phyloP scores from a whole-genome alignment of 1,140 invertebrate species.

The Cotesia glomerata region DNA sequence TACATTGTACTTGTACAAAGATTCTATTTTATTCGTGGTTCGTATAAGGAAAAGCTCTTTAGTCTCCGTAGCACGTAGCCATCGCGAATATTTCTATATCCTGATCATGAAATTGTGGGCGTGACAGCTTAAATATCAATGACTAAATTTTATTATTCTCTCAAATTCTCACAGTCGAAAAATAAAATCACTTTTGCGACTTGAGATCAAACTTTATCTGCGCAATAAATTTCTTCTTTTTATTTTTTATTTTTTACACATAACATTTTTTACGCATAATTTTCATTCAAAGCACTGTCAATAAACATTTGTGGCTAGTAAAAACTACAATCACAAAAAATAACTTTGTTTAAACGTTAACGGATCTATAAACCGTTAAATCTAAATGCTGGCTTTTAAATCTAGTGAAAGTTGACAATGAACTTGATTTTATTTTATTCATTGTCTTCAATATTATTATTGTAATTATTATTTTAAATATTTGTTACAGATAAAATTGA shows the following conservation, averaged over 20 bases:
- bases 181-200: neutral
- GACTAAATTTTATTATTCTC: neutral
- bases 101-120: constrained; percentile 20
- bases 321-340: neutral
- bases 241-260: too few relatives aligned
- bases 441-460: constrained; percentile 20
- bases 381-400: constrained; percentile 34
- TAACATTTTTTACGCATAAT: neutral
- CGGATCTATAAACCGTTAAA: constrained; percentile 42
- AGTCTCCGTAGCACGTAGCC: neutral
- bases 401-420: constrained; percentile 61
- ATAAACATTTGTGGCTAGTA: too few relatives aligned
- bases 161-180: neutral
- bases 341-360: neutral
- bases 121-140: constrained; percentile 1
- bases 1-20: neutral
- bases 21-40: neutral
- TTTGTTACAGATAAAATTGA: too few relatives aligned
- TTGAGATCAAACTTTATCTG: too few relatives aligned
- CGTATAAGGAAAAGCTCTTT: neutral
- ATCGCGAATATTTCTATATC: constrained; percentile 7
- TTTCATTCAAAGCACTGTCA: neutral
- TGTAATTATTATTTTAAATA: neutral
- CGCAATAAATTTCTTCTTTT: too few relatives aligned
- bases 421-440: constrained; percentile 46